These are phyloP conservation scores for Lepidotrigona ventralis DNA, from an alignment of 1,140 invertebrate genomes.

Conservation along the genomic window DNA sequence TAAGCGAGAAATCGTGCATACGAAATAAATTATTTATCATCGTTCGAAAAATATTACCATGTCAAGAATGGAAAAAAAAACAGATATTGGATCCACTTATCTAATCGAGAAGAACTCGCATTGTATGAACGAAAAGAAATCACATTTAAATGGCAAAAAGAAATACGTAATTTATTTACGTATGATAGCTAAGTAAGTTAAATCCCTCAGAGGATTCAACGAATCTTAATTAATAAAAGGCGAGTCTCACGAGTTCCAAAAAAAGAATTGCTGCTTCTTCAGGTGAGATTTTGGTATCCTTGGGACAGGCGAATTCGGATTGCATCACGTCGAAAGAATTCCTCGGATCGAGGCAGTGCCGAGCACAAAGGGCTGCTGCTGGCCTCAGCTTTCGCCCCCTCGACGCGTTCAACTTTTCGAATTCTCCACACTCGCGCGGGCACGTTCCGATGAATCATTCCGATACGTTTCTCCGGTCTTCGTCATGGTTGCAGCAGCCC, in stretches of 20 bases:
- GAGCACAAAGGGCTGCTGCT: not conserved
- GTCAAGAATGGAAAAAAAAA: too few relatives aligned
- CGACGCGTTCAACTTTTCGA: constrained; percentile 42
- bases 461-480: constrained; percentile 40
- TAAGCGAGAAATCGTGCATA: too few relatives aligned
- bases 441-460: constrained; percentile 55
- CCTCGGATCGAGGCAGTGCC: too few relatives aligned
- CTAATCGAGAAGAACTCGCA: too few relatives aligned
- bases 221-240: not conserved
- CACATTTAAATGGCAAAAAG: too few relatives aligned
- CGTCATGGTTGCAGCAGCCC: constrained; percentile 21
- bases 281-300: not conserved
- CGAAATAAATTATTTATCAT: too few relatives aligned
- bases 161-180: too few relatives aligned
- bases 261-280: not conserved
- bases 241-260: not conserved
- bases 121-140: too few relatives aligned
- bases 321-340: constrained; percentile 7
- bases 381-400: not conserved
- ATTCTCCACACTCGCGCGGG: constrained; percentile 44
- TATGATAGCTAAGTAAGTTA: fast-evolving
- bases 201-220: not conserved
- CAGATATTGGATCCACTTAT: too few relatives aligned
- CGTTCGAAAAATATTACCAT: too few relatives aligned
- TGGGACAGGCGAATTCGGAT: not conserved